These are phyloP conservation scores for Lanius ludovicianus DNA, from an alignment of 2,113 vertebrate species.

Conservation along the genomic window DNA sequence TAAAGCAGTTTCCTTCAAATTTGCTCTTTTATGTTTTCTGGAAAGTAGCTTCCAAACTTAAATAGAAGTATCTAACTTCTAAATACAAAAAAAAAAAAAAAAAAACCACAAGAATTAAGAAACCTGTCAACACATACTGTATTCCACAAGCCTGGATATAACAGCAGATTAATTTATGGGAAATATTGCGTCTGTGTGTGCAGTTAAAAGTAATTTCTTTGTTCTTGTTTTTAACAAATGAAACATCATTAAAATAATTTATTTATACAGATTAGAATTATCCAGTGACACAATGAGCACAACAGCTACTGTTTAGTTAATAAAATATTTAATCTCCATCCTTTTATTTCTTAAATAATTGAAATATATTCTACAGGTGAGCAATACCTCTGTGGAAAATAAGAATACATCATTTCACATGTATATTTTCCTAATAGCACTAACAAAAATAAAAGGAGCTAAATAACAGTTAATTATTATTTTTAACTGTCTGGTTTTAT, in stretches of 20 bases:
- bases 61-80: not conserved
- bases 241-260: not conserved
- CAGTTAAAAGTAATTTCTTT: not conserved
- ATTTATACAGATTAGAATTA: not conserved
- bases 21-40: not conserved
- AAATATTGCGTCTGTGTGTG: not conserved
- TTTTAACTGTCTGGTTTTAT: not conserved
- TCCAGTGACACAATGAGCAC: fast-evolving
- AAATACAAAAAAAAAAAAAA: not conserved
- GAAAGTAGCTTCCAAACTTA: not conserved
- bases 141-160: not conserved
- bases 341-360: not conserved
- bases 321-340: not conserved
- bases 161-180: not conserved
- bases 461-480: not conserved
- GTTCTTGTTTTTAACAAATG: not conserved
- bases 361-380: not conserved
- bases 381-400: not conserved
- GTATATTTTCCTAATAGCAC: not conserved
- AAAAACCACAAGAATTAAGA: not conserved
- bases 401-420: not conserved
- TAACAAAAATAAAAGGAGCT: not conserved
- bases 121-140: not conserved
- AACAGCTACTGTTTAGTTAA: not conserved
- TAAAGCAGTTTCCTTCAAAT: not conserved